These are phyloP conservation scores for Coelinius sp. DNA, from an alignment of 2,888 invertebrate genomes.

Conservation along the genomic window DNA sequence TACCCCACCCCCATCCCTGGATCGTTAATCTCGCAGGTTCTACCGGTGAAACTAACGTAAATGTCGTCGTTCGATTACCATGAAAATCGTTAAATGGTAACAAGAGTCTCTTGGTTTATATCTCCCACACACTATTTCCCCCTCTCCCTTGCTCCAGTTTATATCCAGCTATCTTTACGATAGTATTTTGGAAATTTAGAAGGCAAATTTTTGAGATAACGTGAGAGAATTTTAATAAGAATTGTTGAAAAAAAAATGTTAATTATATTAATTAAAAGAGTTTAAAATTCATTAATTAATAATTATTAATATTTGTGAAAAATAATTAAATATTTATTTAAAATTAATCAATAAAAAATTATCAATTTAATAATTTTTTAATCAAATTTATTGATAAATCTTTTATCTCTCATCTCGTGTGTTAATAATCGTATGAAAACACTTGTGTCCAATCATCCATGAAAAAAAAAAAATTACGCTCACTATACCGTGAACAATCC, in stretches of 20 bases:
- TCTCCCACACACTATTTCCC: background rate
- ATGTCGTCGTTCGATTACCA: background rate
- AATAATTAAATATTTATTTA: too few species aligned
- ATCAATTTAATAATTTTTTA: too few species aligned
- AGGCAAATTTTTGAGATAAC: background rate
- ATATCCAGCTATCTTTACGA: background rate
- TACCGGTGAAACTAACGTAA: background rate
- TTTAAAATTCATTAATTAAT: too few species aligned
- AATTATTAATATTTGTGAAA: too few species aligned
- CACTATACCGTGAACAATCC: constrained; percentile 20
- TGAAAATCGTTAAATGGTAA: background rate
- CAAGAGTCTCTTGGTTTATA: background rate
- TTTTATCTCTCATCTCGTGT: background rate
- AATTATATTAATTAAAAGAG: too few species aligned
- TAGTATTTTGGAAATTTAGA: background rate
- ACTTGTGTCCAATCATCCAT: constrained; percentile 18
- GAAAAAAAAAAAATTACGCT: constrained; percentile 17
- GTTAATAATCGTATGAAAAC: constrained; percentile 8
- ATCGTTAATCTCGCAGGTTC: constrained; percentile 4
- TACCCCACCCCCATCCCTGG: constrained; percentile 4
- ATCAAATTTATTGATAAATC: background rate
- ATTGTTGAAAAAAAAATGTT: background rate
- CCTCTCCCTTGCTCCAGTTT: background rate
- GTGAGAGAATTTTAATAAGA: background rate
- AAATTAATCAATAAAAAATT: too few species aligned